Evolutionary conservation across 1,140 invertebrate species (phyloP).

Genomic region (Cotesia glomerata): DNA sequence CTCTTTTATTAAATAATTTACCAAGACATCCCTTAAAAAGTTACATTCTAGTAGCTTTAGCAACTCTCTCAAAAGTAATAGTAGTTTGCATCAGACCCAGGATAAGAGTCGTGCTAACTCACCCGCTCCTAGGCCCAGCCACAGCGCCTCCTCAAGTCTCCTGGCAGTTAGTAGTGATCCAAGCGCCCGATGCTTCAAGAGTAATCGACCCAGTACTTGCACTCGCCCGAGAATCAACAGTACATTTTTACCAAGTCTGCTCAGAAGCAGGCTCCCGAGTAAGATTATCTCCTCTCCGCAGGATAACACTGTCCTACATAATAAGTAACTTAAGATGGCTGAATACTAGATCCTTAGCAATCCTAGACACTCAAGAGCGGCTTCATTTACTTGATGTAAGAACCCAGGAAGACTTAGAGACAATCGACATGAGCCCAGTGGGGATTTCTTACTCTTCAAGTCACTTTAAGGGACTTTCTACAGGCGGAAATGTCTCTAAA

Average conservation of each 20-base stretch:
- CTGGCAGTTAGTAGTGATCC: conserved; percentile 91
- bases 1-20: conserved; percentile 74
- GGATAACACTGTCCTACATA: conserved; percentile 72
- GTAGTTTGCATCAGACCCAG: conserved; percentile 84
- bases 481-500: conserved; percentile 78
- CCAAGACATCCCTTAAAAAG: conserved; percentile 75
- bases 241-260: conserved; percentile 81
- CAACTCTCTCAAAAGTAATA: conserved; percentile 89
- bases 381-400: conserved; percentile 89
- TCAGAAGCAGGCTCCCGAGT: conserved; percentile 63
- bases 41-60: conserved; percentile 87
- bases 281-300: conserved; percentile 71
- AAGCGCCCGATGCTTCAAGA: conserved; percentile 75
- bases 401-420: conserved; percentile 83
- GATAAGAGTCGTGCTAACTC: conserved; percentile 73
- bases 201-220: conserved; percentile 86
- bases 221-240: conserved; percentile 78
- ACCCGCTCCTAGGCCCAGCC: conserved; percentile 68
- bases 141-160: conserved; percentile 84
- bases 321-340: conserved; percentile 85
- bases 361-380: conserved; percentile 85
- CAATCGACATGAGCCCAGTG: conserved; percentile 80
- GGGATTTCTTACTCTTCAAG: conserved; percentile 90
- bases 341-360: conserved; percentile 82
- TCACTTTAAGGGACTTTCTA: conserved; percentile 86